A percentile compares a stretch with the other conserved stretches of the same genome.
Conservation (phyloP, 1,140 invertebrate genomes). For the Caenorhabditis elegans region WBcel235 BX284603.4:9265001-9265500, state of each 20-base stretch:
- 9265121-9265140: background rate
- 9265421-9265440: background rate
- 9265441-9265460: background rate
- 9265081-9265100: background rate
- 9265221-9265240: no score
- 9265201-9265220: background rate
- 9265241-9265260: no score
- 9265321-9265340: no score
- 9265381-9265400: background rate
- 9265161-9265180: background rate
- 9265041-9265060: background rate
- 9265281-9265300: no score
- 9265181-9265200: constrained; percentile 15
- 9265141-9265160: constrained; percentile 15
- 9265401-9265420: background rate
- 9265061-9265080: background rate
- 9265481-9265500: constrained; percentile 3
- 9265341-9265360: no score
- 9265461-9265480: constrained; percentile 2
- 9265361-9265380: background rate
- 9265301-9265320: no score
- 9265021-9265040: no score
- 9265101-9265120: background rate
- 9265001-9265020: background rate
- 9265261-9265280: no score